phyloP scores from a whole-genome alignment of 2,888 invertebrate genomes.

The Adela reaumurella region DNA sequence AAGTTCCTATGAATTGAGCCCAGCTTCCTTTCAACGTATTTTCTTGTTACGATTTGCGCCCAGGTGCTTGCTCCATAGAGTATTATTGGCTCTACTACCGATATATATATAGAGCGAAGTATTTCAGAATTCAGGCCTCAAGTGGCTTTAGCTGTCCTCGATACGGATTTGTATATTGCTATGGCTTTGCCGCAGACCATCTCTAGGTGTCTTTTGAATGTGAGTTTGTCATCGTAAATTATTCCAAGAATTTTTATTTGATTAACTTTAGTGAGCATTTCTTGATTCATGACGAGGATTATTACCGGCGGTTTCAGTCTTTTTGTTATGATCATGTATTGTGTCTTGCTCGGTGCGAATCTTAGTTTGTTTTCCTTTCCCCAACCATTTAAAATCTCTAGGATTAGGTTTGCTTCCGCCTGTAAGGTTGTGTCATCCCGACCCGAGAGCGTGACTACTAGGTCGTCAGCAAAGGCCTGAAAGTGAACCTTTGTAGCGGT shows the following conservation, averaged over 20 bases:
- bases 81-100: slow-evolving; percentile 7
- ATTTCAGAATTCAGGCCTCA: slow-evolving; percentile 8
- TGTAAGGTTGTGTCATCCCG: too few relatives aligned
- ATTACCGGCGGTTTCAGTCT: too few relatives aligned
- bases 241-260: slow-evolving; percentile 8
- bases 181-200: too few relatives aligned
- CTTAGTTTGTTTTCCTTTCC: neutral
- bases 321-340: slow-evolving; percentile 2
- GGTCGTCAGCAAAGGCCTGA: too few relatives aligned
- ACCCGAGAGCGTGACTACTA: too few relatives aligned
- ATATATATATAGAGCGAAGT: slow-evolving; percentile 4
- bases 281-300: too few relatives aligned
- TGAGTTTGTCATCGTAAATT: slow-evolving; percentile 5
- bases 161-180: too few relatives aligned
- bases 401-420: too few relatives aligned
- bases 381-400: too few relatives aligned
- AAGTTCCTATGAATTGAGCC: too few relatives aligned
- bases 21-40: too few relatives aligned
- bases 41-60: neutral
- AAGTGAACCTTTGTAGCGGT: too few relatives aligned
- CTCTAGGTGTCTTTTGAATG: neutral
- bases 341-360: slow-evolving; percentile 5
- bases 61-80: slow-evolving; percentile 7
- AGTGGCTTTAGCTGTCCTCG: slow-evolving; percentile 2
- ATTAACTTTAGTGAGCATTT: neutral